These are phyloP conservation scores for Paralichthys olivaceus DNA, from an alignment of 2,113 vertebrate genomes.

Conservation along the genomic window DNA sequence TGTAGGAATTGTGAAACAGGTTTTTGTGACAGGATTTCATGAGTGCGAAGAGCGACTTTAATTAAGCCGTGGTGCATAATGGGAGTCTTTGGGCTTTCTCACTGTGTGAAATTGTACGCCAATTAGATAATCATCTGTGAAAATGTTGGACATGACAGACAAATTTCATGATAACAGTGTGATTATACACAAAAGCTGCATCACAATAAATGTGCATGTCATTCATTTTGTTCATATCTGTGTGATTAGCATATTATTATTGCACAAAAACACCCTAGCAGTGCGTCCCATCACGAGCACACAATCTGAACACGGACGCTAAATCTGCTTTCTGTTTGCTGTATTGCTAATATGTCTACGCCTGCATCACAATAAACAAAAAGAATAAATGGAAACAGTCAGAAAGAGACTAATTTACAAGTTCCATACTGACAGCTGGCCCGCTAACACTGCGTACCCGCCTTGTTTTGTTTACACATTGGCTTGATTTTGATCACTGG, in stretches of 20 bases:
- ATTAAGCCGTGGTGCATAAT: slow-evolving; percentile 73
- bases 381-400: slow-evolving; percentile 18
- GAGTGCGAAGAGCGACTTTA: slow-evolving; percentile 64
- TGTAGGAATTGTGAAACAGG: slow-evolving; percentile 62
- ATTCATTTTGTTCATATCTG: slow-evolving; percentile 36
- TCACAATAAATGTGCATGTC: slow-evolving; percentile 41
- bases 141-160: slow-evolving; percentile 58
- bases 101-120: slow-evolving; percentile 63
- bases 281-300: not conserved
- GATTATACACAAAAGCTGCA: slow-evolving; percentile 50
- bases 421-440: slow-evolving; percentile 67
- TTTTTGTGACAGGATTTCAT: slow-evolving; percentile 70
- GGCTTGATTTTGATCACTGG: slow-evolving; percentile 76
- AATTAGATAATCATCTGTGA: slow-evolving; percentile 76
- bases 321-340: slow-evolving; percentile 18
- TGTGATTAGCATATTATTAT: slow-evolving; percentile 29
- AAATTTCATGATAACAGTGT: slow-evolving; percentile 51
- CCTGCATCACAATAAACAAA: slow-evolving; percentile 20
- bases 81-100: slow-evolving; percentile 54
- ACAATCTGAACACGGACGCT: not conserved
- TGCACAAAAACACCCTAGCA: not conserved
- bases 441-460: slow-evolving; percentile 41
- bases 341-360: not conserved
- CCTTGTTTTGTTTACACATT: slow-evolving; percentile 70
- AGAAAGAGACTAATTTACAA: slow-evolving; percentile 51